Percentiles rank a stretch among this genome's conserved stretches.
These are phyloP conservation scores for Limnephilus rhombicus DNA, from an alignment of 2,888 invertebrate genomes.

Conservation along the genomic window DNA sequence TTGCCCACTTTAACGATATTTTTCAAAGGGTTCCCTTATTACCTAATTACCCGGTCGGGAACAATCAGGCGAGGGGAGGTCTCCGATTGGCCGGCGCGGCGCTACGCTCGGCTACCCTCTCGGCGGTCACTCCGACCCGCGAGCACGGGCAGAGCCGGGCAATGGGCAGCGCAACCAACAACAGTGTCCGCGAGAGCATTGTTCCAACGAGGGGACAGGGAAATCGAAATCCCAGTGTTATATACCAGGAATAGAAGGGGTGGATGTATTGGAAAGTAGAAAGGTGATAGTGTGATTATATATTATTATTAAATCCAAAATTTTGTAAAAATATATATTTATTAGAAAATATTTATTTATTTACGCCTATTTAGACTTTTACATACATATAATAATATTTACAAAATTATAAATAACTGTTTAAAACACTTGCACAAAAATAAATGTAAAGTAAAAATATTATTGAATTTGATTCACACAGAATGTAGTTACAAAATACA, in stretches of 20 bases:
- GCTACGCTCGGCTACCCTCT: slow-evolving; percentile 17
- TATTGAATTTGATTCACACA: too few relatives aligned
- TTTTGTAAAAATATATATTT: too few relatives aligned
- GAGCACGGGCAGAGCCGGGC: neutral
- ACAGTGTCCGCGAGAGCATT: neutral
- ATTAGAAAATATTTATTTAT: too few relatives aligned
- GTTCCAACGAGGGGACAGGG: neutral
- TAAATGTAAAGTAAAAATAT: too few relatives aligned
- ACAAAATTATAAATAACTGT: too few relatives aligned
- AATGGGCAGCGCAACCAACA: neutral
- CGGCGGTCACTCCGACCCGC: neutral
- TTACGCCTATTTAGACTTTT: too few relatives aligned
- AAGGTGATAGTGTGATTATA: neutral
- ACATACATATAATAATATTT: too few relatives aligned
- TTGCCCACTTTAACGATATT: neutral
- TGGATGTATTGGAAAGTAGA: neutral
- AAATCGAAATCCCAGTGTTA: neutral
- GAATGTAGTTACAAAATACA: too few relatives aligned
- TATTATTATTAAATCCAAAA: neutral
- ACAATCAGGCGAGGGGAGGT: neutral
- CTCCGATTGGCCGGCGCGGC: slow-evolving; percentile 31
- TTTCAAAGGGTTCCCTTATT: neutral
- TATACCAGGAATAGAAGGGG: neutral
- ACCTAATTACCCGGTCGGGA: slow-evolving; percentile 17
- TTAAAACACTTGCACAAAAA: too few relatives aligned